Evolutionary conservation across 92 coral and sea anemone genomes (phyloP).

Genomic region (Zoanthus gigantus): DNA sequence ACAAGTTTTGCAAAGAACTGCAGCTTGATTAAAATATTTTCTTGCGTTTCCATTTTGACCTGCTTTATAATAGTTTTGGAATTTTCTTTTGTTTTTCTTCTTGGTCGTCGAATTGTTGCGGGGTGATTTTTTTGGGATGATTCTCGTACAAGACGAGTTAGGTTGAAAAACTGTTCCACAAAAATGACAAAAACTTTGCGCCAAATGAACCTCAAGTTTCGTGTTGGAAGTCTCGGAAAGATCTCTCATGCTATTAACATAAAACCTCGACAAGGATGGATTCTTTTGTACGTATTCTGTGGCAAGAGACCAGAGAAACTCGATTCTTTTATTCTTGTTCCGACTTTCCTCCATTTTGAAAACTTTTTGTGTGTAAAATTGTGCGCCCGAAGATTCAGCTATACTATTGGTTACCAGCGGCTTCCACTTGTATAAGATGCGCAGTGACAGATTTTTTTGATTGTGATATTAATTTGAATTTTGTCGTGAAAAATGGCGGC

Average conservation of each 20-base stretch:
- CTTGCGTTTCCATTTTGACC: conserved; percentile 6
- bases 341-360: conserved; percentile 54
- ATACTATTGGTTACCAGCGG: conserved; percentile 39
- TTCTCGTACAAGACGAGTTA: conserved; percentile 55
- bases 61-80: not conserved
- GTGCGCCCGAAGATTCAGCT: not conserved
- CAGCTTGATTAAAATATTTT: conserved; percentile 7
- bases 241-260: conserved; percentile 47
- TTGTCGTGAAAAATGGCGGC: conserved; percentile 97
- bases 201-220: conserved; percentile 2
- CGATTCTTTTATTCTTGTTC: conserved; percentile 8
- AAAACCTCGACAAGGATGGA: conserved; percentile 79
- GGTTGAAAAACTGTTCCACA: conserved; percentile 66
- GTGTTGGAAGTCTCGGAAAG: not conserved
- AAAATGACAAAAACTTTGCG: conserved; percentile 54
- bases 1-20: conserved; percentile 17
- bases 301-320: conserved; percentile 76
- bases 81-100: not conserved
- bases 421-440: conserved; percentile 25
- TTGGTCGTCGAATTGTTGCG: conserved; percentile 20
- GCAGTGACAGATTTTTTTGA: not conserved
- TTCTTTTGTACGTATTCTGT: conserved; percentile 59
- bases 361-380: not conserved
- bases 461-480: conserved; percentile 14
- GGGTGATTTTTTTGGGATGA: conserved; percentile 57